Percentiles rank a stretch among this genome's conserved stretches.
Conservation (phyloP, 2,113 vertebrate genomes). For the Cynocephalus volans region DNA sequence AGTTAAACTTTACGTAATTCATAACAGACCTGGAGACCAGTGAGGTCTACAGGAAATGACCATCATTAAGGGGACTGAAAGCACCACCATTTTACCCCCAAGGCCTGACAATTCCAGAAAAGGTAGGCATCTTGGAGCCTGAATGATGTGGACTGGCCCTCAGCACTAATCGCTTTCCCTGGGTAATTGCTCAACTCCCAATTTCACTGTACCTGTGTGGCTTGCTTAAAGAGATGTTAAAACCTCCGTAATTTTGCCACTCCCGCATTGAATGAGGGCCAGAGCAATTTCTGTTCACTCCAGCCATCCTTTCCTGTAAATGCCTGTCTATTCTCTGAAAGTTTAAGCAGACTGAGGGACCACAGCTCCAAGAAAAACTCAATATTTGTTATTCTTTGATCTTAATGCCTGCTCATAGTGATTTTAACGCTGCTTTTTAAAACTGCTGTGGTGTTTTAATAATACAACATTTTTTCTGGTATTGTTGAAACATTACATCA, state of each 20-base stretch:
- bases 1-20: neutral
- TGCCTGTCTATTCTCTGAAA: constrained; percentile 63
- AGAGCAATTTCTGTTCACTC: constrained; percentile 13
- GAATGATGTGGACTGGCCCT: neutral
- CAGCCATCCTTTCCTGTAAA: constrained; percentile 67
- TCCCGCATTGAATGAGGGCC: neutral
- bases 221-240: constrained; percentile 37
- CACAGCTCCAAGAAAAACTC: constrained; percentile 63
- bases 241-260: neutral
- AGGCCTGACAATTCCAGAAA: neutral
- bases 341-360: constrained; percentile 43
- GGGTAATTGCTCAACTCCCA: neutral
- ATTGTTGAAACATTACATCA: constrained; percentile 78
- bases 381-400: constrained; percentile 76
- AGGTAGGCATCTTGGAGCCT: neutral
- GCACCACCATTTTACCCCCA: neutral
- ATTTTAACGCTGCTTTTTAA: constrained; percentile 70
- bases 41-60: neutral
- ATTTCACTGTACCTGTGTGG: neutral
- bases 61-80: neutral
- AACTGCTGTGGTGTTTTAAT: constrained; percentile 76
- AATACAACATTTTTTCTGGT: constrained; percentile 64
- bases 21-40: neutral
- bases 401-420: constrained; percentile 61
- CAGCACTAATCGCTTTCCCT: neutral